A percentile compares a stretch with the other conserved stretches of the same genome.
These are phyloP conservation scores for Lates japonicus DNA, from an alignment of 2,797 vertebrate species.

Conservation along the genomic window DNA sequence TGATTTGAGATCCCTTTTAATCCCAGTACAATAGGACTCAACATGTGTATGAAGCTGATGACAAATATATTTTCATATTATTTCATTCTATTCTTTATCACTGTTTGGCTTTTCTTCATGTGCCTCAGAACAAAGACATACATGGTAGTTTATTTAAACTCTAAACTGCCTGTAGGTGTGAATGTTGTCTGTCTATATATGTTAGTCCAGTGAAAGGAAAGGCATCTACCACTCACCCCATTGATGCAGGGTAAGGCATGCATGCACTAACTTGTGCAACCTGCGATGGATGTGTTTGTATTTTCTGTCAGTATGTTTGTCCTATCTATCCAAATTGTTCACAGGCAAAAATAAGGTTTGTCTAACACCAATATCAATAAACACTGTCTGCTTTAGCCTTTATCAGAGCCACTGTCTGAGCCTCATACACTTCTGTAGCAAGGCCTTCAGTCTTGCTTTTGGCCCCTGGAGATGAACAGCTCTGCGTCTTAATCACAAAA, in stretches of 20 bases:
- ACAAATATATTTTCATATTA: background rate
- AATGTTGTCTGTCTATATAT: background rate
- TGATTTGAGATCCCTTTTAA: background rate
- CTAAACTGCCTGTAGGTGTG: background rate
- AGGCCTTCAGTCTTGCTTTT: constrained; percentile 52
- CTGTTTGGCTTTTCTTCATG: background rate
- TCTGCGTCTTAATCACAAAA: constrained; percentile 70
- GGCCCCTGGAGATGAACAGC: constrained; percentile 54
- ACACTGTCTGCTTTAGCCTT: constrained; percentile 24
- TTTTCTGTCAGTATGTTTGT: constrained; percentile 12
- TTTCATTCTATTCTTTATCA: background rate
- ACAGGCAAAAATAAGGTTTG: constrained; percentile 33
- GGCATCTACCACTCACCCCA: background rate
- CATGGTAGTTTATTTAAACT: background rate
- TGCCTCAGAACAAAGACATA: background rate
- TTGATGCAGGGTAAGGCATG: background rate
- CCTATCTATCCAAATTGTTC: constrained; percentile 18
- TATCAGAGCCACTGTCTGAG: constrained; percentile 34
- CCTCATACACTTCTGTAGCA: constrained; percentile 33
- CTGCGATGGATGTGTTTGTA: background rate
- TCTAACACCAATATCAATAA: constrained; percentile 32
- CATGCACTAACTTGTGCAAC: background rate
- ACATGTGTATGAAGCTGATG: background rate
- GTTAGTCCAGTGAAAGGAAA: background rate
- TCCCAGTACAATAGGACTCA: background rate